Evolutionary conservation across 92 coral and sea anemone genomes (phyloP), one percentile per base, ranked within the genome.

Genomic region (Scolanthus callimorphus): DNA sequence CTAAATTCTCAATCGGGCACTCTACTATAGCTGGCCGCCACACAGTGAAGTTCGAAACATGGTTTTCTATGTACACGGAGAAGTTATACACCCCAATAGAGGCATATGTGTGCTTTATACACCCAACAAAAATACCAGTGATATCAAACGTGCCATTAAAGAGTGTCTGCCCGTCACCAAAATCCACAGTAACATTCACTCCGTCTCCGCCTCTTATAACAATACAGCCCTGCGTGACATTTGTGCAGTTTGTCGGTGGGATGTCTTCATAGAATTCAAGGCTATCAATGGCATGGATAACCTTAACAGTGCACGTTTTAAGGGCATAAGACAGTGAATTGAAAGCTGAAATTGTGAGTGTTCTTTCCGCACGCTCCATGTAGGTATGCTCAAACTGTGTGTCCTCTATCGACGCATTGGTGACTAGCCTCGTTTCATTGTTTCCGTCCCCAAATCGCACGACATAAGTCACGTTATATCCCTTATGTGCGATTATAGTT

Each of bases 71-170:
- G 29, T 74, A 79, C 12, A 91, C 60, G 22, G 76, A 67, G 54
- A 91, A 70, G 4, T 48, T 57, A 48, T 91, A 91, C 23, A 63
- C 89, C 19, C 97, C 97, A 20, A 69, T 55, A 11, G 37, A 54
- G 3, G 52, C 15, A 46, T 83, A 89, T 10, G 79, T 62, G 49
- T 91, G 84, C 38, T 49, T 72, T 39, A 69, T 70, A 25, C 76
- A 74, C 1, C 84, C 89, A 4, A 78, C 74, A 46, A 83, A 79
- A 17, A 76, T 39, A 12, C 77, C 63, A 2, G 34, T 61, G 11
- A 84, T 43, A 44, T 88, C 82, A 31, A 83, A 91, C 6, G 97
- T 75, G 12, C 96, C 96, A 27, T 83, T 91, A 2, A 56, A 54
- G 43, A 54, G 26, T 4, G 65, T 37, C 1, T 59, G 43, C 11